phyloP scores from a whole-genome alignment of 2,888 invertebrate genomes.

The Apocheima hispidaria region DNA sequence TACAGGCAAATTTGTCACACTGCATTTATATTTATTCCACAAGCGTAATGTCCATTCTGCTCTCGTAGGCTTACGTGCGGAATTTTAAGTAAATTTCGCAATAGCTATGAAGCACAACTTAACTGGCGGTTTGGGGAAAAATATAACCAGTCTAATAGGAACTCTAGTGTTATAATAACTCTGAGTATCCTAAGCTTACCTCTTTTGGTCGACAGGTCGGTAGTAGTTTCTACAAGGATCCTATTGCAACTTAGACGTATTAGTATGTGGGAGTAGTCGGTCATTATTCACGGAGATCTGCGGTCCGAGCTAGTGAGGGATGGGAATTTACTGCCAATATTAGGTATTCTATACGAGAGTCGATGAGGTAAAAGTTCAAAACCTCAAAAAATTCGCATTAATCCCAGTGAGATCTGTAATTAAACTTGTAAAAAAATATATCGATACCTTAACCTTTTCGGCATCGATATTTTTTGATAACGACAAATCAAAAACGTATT shows the following conservation, averaged over 20 bases:
- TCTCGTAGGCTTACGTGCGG: slow-evolving; percentile 42
- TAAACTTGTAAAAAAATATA: too few relatives aligned
- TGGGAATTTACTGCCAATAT: slow-evolving; percentile 14
- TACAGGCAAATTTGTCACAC: neutral
- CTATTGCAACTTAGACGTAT: neutral
- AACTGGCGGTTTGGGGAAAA: neutral
- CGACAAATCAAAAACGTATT: too few relatives aligned
- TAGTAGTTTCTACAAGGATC: neutral
- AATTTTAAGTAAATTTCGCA: slow-evolving; percentile 50
- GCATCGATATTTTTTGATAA: too few relatives aligned
- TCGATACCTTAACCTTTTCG: too few relatives aligned
- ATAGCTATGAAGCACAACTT: slow-evolving; percentile 22
- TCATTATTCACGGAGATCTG: slow-evolving; percentile 13
- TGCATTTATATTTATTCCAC: slow-evolving; percentile 33
- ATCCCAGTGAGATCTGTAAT: too few relatives aligned
- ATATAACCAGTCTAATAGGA: slow-evolving; percentile 1
- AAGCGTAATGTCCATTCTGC: slow-evolving; percentile 29
- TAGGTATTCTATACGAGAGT: slow-evolving; percentile 10
- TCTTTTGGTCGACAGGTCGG: neutral
- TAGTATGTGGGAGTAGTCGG: slow-evolving; percentile 18
- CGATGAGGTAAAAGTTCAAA: neutral
- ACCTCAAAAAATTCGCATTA: neutral
- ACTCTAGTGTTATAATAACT: neutral
- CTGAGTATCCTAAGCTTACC: neutral
- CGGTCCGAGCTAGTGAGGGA: neutral